Base-by-base conservation (phyloP, 2,797 vertebrate genomes). In the Echeneis naucrates region DNA sequence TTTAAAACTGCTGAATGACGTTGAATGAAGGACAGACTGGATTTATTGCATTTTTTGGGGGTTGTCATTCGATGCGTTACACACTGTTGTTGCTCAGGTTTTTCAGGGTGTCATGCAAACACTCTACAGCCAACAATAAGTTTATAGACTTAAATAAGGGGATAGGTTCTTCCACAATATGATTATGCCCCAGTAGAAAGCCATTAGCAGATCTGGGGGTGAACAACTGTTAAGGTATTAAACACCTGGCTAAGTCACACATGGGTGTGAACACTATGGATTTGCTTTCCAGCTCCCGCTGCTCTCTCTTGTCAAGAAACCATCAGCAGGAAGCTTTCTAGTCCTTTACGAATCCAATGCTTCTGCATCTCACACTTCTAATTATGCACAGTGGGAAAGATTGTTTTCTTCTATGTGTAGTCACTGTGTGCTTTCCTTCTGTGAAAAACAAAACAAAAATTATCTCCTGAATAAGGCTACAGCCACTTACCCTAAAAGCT, bases 341-440 rank as follows among this genome's bases (percentile, higher is more conserved):
- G 75, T 47, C 57, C 51, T 71, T 89, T 77, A 83, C 74, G 62
- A 88, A 83, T 55, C 54, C 68, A 52, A 51, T 61, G 74, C 83
- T 63, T 84, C 65, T 60, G 61, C 68, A 59, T 75, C 71, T 78
- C 51, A 64, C 58, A 77, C 69, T 40, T 75, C 51, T 89, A 87
- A 86, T 87, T 88, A 87, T 86, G 81, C 83, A 56, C 86, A 79
- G 78, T 80, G 85, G 88, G 85, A 81, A 62, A 75, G 73, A n/a
- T 42, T 40, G 3, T 62, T 23, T 70, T 42, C 27, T 75, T 23
- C 57, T 14, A 59, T 60, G 37, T 47, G 44, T 62, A 48, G n/a
- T 40, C 56, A 58, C 5, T 71, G 44, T 64, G 56, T 66, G 37
- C 11, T 63, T 79, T 63, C 35, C n/a, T 38, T 62, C 42, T 33